phyloP scores from a whole-genome alignment of 1,140 invertebrate genomes.

The Yoshiicerus persimilis region DNA sequence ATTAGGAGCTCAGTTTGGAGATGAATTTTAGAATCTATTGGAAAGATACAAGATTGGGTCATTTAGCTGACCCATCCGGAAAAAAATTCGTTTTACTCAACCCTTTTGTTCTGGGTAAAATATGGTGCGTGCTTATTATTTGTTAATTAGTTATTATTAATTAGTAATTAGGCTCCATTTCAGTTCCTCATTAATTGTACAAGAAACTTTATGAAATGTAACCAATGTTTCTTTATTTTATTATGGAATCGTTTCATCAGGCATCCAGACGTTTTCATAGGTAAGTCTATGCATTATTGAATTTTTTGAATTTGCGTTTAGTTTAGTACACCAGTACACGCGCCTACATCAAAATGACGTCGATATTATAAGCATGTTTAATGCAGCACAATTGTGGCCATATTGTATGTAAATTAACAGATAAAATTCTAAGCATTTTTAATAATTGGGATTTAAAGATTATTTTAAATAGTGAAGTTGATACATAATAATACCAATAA shows the following conservation, averaged over 20 bases:
- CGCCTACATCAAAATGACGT: no score
- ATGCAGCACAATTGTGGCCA: no score
- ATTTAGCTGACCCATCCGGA: slow-evolving; percentile 37
- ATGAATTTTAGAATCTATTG: slow-evolving; percentile 49
- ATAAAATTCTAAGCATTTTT: no score
- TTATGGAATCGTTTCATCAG: neutral
- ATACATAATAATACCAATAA: no score
- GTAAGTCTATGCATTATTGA: neutral
- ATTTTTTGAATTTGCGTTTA: no score
- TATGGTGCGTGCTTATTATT: slow-evolving; percentile 47
- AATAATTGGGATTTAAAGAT: no score
- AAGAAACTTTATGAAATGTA: neutral
- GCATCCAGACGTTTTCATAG: neutral
- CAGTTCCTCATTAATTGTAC: slow-evolving; percentile 40
- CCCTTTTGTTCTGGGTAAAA: slow-evolving; percentile 43
- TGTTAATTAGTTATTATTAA: no score
- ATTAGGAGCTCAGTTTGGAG: slow-evolving; percentile 48
- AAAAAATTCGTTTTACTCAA: slow-evolving; percentile 46
- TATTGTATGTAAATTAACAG: no score
- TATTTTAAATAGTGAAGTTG: no score
- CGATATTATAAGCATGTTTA: no score
- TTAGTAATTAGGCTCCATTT: no score
- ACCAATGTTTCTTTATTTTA: neutral
- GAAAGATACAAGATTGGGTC: slow-evolving; percentile 45
- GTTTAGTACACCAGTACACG: no score